These are phyloP conservation scores for Hippopotamyrus pictus DNA, from an alignment of 2,797 vertebrate genomes.

Conservation along the genomic window DNA sequence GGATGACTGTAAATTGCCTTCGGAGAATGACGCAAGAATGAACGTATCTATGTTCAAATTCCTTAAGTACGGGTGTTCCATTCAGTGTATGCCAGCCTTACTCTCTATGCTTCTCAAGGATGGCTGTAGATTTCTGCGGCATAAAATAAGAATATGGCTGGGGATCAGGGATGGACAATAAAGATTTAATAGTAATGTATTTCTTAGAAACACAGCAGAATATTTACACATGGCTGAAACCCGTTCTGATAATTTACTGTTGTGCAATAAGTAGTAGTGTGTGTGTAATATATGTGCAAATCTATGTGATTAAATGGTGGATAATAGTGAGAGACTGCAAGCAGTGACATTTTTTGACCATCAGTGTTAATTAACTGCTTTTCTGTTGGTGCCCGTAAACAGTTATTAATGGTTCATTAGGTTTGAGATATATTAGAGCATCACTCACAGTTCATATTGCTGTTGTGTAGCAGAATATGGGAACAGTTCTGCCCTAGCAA, in stretches of 20 bases:
- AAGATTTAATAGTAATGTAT: background rate
- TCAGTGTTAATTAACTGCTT: background rate
- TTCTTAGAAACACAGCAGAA: background rate
- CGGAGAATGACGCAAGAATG: background rate
- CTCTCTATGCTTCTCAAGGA: background rate
- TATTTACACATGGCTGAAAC: background rate
- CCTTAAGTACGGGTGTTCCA: background rate
- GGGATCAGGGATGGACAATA: background rate
- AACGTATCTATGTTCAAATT: background rate
- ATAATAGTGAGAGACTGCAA: background rate
- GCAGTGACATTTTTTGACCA: background rate
- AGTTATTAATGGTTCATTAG: background rate
- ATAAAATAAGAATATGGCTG: background rate
- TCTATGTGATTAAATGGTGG: background rate
- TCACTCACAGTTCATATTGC: background rate
- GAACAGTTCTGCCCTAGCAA: background rate
- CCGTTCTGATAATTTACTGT: background rate
- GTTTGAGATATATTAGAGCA: background rate
- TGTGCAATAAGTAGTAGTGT: background rate
- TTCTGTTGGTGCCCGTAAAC: background rate
- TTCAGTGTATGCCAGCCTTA: background rate
- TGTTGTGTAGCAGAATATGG: background rate
- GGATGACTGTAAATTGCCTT: background rate
- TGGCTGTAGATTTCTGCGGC: background rate
- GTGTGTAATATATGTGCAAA: background rate